Conservation (phyloP, 2,888 invertebrate species). For the Epirrhoe tristata region DNA sequence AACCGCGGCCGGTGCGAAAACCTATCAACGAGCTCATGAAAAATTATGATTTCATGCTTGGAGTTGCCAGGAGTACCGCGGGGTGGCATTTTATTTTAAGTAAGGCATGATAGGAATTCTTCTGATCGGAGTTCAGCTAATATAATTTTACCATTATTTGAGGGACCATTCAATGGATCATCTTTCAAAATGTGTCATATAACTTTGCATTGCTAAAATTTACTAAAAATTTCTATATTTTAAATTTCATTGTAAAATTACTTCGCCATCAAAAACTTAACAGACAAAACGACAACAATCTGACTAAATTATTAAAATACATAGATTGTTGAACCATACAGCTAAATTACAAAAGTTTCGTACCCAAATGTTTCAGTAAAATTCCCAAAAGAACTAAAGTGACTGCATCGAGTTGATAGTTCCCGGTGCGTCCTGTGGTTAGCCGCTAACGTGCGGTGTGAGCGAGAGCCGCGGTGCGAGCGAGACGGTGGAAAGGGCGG, state of each 20-base stretch:
- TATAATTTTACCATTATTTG: conserved; percentile 52
- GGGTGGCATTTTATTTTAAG: conserved; percentile 74
- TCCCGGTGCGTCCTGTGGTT: conserved; percentile 65
- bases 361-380: conserved; percentile 21
- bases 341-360: conserved; percentile 31
- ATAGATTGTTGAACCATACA: not conserved
- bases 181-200: conserved; percentile 32
- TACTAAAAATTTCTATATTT: too few relatives aligned
- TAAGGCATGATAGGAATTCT: conserved; percentile 68
- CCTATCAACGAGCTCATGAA: conserved; percentile 85
- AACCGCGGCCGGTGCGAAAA: conserved; percentile 83
- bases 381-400: conserved; percentile 33
- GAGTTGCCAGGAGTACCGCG: conserved; percentile 59
- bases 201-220: too few relatives aligned
- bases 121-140: conserved; percentile 58
- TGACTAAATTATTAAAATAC: not conserved
- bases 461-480: conserved; percentile 54
- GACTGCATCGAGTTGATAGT: conserved; percentile 44
- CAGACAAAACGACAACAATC: not conserved
- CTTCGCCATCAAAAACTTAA: not conserved
- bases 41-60: conserved; percentile 83
- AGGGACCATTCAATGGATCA: conserved; percentile 23
- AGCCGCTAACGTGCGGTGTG: conserved; percentile 69
- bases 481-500: conserved; percentile 61
- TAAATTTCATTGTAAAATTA: not conserved